These are phyloP conservation scores for Siniperca knerii DNA, from an alignment of 2,113 vertebrate species.

Conservation along the genomic window DNA sequence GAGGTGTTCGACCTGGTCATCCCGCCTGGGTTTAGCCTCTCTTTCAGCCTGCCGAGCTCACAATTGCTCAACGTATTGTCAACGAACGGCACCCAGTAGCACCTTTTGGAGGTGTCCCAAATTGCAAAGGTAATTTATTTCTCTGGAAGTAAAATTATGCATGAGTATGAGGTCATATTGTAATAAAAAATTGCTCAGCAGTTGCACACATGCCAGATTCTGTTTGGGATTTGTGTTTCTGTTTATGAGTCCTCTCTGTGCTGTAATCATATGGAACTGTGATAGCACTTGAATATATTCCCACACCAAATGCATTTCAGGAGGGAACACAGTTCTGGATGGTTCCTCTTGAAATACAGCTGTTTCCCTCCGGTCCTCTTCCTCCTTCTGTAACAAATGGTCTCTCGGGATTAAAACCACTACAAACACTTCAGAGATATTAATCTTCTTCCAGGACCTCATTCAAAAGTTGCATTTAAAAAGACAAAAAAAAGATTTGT, in stretches of 20 bases:
- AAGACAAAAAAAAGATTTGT: conserved; percentile 16
- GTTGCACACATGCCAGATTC: conserved; percentile 54
- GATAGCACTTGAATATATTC: conserved; percentile 51
- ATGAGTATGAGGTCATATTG: conserved; percentile 65
- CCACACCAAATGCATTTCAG: conserved; percentile 61
- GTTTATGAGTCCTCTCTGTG: conserved; percentile 62
- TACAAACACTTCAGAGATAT: conserved; percentile 72
- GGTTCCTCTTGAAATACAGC: conserved; percentile 75
- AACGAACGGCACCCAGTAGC: conserved; percentile 53
- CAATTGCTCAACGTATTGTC: conserved; percentile 21
- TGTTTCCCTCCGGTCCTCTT: conserved; percentile 63
- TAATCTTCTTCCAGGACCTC: conserved; percentile 63
- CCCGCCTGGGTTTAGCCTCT: conserved; percentile 45
- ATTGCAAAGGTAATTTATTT: conserved; percentile 76
- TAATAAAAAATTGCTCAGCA: conserved; percentile 63
- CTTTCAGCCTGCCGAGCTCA: conserved; percentile 29
- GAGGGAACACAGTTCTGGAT: conserved; percentile 57
- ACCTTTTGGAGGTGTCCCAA: conserved; percentile 58
- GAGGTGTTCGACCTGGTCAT: conserved; percentile 53
- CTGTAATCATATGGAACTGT: conserved; percentile 53
- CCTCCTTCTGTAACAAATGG: conserved; percentile 63
- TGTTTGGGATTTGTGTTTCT: conserved; percentile 56
- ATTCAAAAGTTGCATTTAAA: conserved; percentile 51
- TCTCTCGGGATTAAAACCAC: conserved; percentile 70
- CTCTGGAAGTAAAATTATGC: conserved; percentile 58